Base-by-base conservation (phyloP, 2,797 vertebrate species). In the Mallotus villosus region DNA sequence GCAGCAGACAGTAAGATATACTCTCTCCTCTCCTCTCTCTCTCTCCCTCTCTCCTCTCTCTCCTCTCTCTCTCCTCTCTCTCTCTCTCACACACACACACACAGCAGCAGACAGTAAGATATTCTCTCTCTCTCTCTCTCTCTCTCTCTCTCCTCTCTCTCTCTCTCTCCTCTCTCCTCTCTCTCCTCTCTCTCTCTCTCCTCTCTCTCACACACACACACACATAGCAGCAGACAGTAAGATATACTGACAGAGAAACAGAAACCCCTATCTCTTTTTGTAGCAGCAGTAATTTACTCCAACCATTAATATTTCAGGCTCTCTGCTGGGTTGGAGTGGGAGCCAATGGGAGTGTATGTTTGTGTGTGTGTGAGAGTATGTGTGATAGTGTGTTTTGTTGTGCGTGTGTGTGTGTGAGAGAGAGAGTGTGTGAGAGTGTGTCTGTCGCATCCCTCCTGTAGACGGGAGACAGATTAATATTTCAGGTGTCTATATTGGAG, bases 251-350 rank as follows among this genome's bases (percentile, higher is more conserved):
- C 85, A 82, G 79, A 89, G 86, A 90, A 86, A 83, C 89, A 90
- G 82, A 89, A 88, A 85, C 60, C 87, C 87, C 84, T 83, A 84
- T 91, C 87, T 88, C 90, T 90, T 78, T 90, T 90, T 91, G 90
- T 91, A 92, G 88, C 86, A 84, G 90, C 91, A 92, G 92, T 93
- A 93, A 93, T 94, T 93, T 93, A 93, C 92, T 93, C 91, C 88
- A 76, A 82, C 34, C 92, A 93, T 94, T 93, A 94, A 93, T 93
- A 93, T 94, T 94, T 93, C 88, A 94, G 86, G 85, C 87, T 87
- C 88, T 91, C 88, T 89, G 89, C 88, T 91, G 90, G 84, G 90
- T 91, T 78, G 79, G 84, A 81, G 89, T 68, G 51, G 82, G 83
- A 90, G 85, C 83, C 81, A 37, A 78, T 87, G 87, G 90, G 90